A percentile compares a stretch with the other conserved stretches of the same genome.
These are phyloP conservation scores for Datnioides undecimradiatus DNA, from an alignment of 2,113 vertebrate genomes.

Conservation along the genomic window DNA sequence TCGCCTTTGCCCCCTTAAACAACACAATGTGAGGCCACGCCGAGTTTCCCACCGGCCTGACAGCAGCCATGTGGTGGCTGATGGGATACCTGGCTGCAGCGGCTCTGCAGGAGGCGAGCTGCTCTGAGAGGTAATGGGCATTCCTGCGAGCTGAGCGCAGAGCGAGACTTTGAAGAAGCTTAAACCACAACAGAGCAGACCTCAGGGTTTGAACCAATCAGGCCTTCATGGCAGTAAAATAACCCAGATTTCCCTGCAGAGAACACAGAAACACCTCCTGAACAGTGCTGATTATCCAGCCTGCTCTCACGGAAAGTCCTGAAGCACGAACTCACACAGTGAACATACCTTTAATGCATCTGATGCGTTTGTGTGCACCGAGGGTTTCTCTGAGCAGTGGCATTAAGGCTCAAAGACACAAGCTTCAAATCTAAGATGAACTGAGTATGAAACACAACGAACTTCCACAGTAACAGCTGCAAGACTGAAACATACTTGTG, in stretches of 20 bases:
- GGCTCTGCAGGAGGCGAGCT: conserved; percentile 44
- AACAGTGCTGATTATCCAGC: conserved; percentile 9
- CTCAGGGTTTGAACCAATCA: conserved; percentile 51
- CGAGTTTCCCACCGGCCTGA: neutral
- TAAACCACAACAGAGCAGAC: conserved; percentile 65
- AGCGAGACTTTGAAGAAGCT: conserved; percentile 46
- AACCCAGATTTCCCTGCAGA: conserved; percentile 29
- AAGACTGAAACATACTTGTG: too few species aligned
- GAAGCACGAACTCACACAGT: neutral
- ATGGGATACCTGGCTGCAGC: conserved; percentile 48
- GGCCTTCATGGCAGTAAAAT: conserved; percentile 28
- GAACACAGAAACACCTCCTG: conserved; percentile 40
- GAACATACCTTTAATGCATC: neutral
- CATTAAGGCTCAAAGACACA: too few species aligned
- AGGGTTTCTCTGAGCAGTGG: too few species aligned
- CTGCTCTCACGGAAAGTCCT: neutral
- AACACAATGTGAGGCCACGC: neutral
- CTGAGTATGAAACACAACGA: too few species aligned
- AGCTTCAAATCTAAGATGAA: too few species aligned
- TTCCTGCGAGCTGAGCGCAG: conserved; percentile 66
- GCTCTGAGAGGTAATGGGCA: conserved; percentile 57
- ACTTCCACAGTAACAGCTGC: too few species aligned
- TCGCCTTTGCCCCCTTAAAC: neutral
- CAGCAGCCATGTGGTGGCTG: conserved; percentile 24
- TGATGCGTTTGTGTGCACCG: neutral